Conservation (phyloP, 2,888 invertebrate species). For the Micropterix aruncella region DNA sequence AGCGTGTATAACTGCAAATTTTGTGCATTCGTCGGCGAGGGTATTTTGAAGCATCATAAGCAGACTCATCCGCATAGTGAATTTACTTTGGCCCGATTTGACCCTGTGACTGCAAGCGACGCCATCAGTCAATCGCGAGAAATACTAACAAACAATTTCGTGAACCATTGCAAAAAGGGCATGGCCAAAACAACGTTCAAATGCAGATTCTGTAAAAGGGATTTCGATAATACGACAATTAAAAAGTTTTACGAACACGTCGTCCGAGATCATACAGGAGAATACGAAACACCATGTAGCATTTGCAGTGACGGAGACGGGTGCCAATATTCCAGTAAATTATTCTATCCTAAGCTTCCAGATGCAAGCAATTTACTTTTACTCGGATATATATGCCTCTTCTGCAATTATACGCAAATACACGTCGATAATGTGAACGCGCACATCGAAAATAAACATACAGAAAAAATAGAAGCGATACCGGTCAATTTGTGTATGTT, state of each 20-base stretch:
- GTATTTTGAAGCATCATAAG: slow-evolving; percentile 53
- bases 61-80: slow-evolving; percentile 48
- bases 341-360: slow-evolving; percentile 30
- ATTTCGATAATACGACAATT: slow-evolving; percentile 13
- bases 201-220: slow-evolving; percentile 20
- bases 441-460: slow-evolving; percentile 45
- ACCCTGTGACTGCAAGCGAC: slow-evolving; percentile 30
- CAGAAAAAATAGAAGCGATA: slow-evolving; percentile 8
- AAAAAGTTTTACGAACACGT: slow-evolving; percentile 58
- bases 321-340: slow-evolving; percentile 19
- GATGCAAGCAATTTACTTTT: slow-evolving; percentile 25
- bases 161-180: slow-evolving; percentile 22
- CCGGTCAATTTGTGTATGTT: background rate
- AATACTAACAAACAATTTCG: slow-evolving; percentile 22
- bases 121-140: slow-evolving; percentile 36
- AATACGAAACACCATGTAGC: slow-evolving; percentile 52
- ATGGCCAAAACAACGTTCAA: slow-evolving; percentile 21
- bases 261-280: slow-evolving; percentile 60
- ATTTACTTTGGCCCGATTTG: slow-evolving; percentile 46
- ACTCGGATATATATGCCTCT: slow-evolving; percentile 50
- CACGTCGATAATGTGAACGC: slow-evolving; percentile 41
- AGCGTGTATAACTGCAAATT: slow-evolving; percentile 39
- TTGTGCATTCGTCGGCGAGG: slow-evolving; percentile 41
- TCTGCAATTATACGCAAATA: slow-evolving; percentile 63
- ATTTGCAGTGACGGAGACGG: slow-evolving; percentile 32